Conservation (phyloP, 30 jellyfish, hydroid and myxozoan genomes). For the Turritopsis rubra region DNA sequence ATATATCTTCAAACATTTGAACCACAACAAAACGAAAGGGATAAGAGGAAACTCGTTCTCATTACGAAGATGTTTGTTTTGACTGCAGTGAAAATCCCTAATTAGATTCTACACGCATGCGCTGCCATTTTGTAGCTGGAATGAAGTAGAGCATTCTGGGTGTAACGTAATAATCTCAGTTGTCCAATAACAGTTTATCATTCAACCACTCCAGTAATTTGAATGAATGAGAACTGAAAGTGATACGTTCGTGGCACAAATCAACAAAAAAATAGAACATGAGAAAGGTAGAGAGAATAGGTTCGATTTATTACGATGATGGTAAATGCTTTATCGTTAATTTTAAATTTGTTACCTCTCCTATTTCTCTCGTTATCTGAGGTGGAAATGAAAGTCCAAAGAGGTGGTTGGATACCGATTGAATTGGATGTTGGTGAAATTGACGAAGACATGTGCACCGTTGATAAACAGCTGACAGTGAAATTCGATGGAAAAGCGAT, state of each 20-base stretch:
- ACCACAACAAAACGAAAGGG: not conserved
- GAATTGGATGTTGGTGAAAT: not conserved
- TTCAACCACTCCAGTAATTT: not conserved
- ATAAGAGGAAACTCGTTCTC: not conserved
- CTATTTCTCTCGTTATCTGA: not conserved
- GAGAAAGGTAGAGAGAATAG: no score
- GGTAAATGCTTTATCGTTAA: not conserved
- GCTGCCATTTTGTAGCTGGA: not conserved
- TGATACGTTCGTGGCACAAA: slow-evolving; percentile 2
- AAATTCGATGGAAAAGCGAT: slow-evolving; percentile 12
- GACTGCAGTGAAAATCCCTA: slow-evolving; percentile 37
- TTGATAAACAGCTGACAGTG: slow-evolving; percentile 10
- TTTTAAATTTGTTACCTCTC: not conserved
- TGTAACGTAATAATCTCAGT: not conserved
- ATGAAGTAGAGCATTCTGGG: slow-evolving; percentile 11
- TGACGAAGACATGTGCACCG: slow-evolving; percentile 14
- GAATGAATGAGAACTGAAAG: not conserved
- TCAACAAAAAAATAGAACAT: not conserved
- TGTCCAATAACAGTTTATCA: not conserved
- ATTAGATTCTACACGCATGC: slow-evolving; percentile 24
- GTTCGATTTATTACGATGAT: no score
- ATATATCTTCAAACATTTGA: not conserved
- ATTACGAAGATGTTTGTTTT: slow-evolving; percentile 19
- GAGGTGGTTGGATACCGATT: not conserved
- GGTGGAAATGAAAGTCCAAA: not conserved